phyloP scores from a whole-genome alignment of 2,888 invertebrate genomes.

The Mimumesa dahlbomi region DNA sequence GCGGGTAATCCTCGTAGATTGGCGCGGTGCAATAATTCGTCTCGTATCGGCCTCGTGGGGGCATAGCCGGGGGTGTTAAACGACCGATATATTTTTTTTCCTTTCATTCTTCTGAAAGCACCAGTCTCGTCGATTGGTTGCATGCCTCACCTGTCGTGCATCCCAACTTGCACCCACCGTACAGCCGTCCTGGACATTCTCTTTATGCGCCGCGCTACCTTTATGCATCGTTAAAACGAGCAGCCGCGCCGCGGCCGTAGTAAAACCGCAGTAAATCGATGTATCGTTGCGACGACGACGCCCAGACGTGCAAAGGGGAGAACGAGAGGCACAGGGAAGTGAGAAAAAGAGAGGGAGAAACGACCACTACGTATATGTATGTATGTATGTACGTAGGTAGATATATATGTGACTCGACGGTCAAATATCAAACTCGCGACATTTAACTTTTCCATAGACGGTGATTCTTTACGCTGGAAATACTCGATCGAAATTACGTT shows the following conservation, averaged over 20 bases:
- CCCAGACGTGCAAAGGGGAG: conserved; percentile 11
- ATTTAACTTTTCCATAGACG: too few species aligned
- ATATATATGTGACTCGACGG: background rate
- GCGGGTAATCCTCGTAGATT: conserved; percentile 62
- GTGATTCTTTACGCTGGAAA: too few species aligned
- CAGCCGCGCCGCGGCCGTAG: conserved; percentile 31
- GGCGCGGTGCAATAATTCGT: conserved; percentile 64
- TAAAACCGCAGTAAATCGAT: conserved; percentile 59
- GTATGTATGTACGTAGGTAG: too few species aligned
- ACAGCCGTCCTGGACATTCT: conserved; percentile 18
- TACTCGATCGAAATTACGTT: too few species aligned
- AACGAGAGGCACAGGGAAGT: conserved; percentile 4
- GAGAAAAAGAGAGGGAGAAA: background rate
- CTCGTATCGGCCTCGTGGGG: conserved; percentile 56
- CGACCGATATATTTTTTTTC: conserved; percentile 46
- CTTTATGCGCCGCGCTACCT: conserved; percentile 38
- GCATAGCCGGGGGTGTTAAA: conserved; percentile 43
- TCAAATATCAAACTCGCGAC: background rate
- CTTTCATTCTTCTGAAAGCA: conserved; percentile 24
- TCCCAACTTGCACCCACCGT: conserved; percentile 34
- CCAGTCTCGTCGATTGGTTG: conserved; percentile 41
- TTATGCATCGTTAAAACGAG: conserved; percentile 58
- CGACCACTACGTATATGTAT: background rate
- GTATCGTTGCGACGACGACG: conserved; percentile 40
- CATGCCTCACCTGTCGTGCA: conserved; percentile 49